Percentiles rank a stretch among this genome's conserved stretches.
Evolutionary conservation across 2,888 invertebrate species (phyloP).

Genomic region (Agrotis ipsilon): DNA sequence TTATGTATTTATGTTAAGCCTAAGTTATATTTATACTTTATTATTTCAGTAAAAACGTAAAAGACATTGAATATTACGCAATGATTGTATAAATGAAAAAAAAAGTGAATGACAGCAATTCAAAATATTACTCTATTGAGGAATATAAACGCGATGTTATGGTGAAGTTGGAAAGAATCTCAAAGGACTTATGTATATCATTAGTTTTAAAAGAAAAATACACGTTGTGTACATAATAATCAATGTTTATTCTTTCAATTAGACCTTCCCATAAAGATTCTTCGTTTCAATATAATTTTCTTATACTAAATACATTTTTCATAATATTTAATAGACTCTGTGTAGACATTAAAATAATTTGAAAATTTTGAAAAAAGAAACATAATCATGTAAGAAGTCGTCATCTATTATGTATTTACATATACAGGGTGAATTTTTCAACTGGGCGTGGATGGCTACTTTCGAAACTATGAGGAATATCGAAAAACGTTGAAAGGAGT

Average conservation of each 20-base stretch:
- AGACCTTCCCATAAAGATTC: constrained; percentile 18
- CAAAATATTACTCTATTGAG: too few relatives aligned
- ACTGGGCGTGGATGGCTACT: too few relatives aligned
- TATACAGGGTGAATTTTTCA: too few relatives aligned
- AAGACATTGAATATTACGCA: constrained; percentile 15
- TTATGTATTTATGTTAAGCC: constrained; percentile 21
- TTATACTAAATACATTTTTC: background rate
- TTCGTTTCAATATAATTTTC: constrained; percentile 13
- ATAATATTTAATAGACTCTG: background rate
- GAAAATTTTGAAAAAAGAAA: background rate
- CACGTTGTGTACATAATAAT: constrained; percentile 41
- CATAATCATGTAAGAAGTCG: background rate
- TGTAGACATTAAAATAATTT: constrained; percentile 3
- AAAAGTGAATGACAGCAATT: too few relatives aligned
- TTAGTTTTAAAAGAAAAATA: constrained; percentile 48
- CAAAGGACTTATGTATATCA: constrained; percentile 41
- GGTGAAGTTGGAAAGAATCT: constrained; percentile 48
- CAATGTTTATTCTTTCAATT: constrained; percentile 33
- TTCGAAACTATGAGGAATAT: too few relatives aligned
- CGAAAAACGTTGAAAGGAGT: too few relatives aligned
- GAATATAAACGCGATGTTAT: background rate
- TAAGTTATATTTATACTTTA: constrained; percentile 27
- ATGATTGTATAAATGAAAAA: constrained; percentile 22
- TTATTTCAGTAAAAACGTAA: constrained; percentile 1
- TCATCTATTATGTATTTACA: background rate